phyloP scores from a whole-genome alignment of 92 coral and sea anemone genomes.

The Epizoanthus scotinus region DNA sequence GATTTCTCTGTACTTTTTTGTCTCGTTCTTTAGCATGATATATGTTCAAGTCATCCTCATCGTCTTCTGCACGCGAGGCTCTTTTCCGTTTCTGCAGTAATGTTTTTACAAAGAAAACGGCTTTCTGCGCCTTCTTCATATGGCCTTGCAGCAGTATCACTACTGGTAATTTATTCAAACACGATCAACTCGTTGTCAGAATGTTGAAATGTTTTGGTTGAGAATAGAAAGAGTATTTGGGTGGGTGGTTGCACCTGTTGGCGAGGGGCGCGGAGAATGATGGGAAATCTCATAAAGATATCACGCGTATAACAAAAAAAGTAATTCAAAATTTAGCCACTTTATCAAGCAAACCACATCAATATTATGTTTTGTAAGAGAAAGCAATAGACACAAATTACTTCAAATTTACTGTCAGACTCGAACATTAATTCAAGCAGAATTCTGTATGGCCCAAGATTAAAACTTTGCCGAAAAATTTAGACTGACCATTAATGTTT shows the following conservation, averaged over 20 bases:
- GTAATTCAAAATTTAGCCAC: slow-evolving; percentile 2
- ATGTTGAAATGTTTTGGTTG: slow-evolving; percentile 42
- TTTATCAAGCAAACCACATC: neutral
- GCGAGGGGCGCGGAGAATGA: slow-evolving; percentile 25
- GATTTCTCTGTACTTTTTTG: slow-evolving; percentile 18
- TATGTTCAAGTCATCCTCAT: slow-evolving; percentile 25
- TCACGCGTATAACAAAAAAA: slow-evolving; percentile 27
- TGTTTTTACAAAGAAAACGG: slow-evolving; percentile 71
- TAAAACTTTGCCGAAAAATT: slow-evolving; percentile 10
- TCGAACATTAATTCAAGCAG: neutral
- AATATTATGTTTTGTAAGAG: neutral
- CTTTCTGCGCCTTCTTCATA: slow-evolving; percentile 70
- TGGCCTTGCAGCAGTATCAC: neutral
- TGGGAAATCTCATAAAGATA: slow-evolving; percentile 42
- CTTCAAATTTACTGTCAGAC: neutral
- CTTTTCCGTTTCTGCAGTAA: slow-evolving; percentile 59
- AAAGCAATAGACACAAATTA: neutral
- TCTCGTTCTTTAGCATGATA: slow-evolving; percentile 36
- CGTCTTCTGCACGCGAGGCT: slow-evolving; percentile 23
- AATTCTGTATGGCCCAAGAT: slow-evolving; percentile 1
- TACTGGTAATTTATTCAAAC: slow-evolving; percentile 37
- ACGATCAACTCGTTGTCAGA: slow-evolving; percentile 26
- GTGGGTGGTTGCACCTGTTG: slow-evolving; percentile 47
- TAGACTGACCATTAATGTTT: slow-evolving; percentile 34
- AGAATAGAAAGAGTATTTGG: slow-evolving; percentile 24